Base-by-base conservation (phyloP, 1,140 invertebrate species). In the Drosophila kanapiae region DNA sequence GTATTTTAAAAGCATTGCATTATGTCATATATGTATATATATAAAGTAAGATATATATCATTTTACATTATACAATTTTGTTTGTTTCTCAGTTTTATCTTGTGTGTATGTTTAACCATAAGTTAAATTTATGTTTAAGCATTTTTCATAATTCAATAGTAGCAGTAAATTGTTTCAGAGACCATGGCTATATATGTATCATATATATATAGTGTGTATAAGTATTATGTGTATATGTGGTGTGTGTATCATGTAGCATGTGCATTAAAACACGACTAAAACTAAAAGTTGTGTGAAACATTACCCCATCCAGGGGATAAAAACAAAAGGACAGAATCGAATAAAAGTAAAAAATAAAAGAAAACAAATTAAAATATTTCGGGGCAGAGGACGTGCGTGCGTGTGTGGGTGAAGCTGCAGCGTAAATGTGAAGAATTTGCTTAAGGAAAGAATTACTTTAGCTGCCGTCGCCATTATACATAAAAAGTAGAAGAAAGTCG, bases 1-100 rank as follows among this genome's bases (percentile, higher is more conserved):
- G 85, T 88, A 88, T 88, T 87, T 87, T 87, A 87, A 87, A 87
- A 87, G 84, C 84, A 87, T 87, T 80, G 84, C 80, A 87, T 88
- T 87, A 83, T 76, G 78, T 87, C 80, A 88, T 88, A 54, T 54
- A 54, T 54, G 51, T 54, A 54, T 54, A 54, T 49, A 49, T 54
- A 88, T 84, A 87, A 88, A 78, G 84, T 88, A 87, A 74, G 77
- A 88, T 84, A 80, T 84, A 80, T 87, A 88, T 87, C 76, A 80
- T 87, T 54, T 54, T 87, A 88, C 84, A 88, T 78, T 88, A 88
- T 84, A 88, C 84, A 87, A 87, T 80, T 23, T 23, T 67, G 80
- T 80, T 87, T 53, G 43, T 83, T 59, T 72, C 51, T 72, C 67
- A 57, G 51, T 54, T 72, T 72, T 72, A 54, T 49, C 27, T 87